Conservation (phyloP, 2,113 vertebrate genomes). For the Ceyx margarethae region DNA sequence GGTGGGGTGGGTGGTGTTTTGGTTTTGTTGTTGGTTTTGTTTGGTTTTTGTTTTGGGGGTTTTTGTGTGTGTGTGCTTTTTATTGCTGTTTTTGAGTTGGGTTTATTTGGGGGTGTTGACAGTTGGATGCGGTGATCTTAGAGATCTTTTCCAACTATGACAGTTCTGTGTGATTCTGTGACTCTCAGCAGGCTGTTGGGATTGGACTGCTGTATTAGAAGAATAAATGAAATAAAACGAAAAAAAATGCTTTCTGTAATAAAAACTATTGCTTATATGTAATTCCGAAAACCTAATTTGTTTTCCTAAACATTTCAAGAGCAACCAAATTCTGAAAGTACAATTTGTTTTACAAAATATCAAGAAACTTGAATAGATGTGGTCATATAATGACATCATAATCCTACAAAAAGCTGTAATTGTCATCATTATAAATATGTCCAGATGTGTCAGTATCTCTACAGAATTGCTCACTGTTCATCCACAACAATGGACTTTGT, state of each 20-base stretch:
- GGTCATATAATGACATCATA: slow-evolving; percentile 27
- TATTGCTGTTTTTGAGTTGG: too few species aligned
- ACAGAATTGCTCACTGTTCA: slow-evolving; percentile 18
- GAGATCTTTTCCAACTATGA: too few species aligned
- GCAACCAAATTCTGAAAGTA: neutral
- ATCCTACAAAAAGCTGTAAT: slow-evolving; percentile 20
- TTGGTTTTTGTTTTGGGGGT: too few species aligned
- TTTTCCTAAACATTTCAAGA: slow-evolving; percentile 1
- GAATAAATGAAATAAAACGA: neutral
- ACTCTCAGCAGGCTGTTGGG: neutral
- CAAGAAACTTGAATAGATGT: slow-evolving; percentile 20
- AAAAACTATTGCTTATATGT: neutral
- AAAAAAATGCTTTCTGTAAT: neutral
- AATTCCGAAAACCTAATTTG: neutral
- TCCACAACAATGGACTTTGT: neutral
- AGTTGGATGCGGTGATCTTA: too few species aligned
- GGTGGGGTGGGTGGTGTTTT: too few species aligned
- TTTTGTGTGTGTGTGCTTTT: too few species aligned
- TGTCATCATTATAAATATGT: neutral
- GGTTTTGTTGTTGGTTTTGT: too few species aligned
- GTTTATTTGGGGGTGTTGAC: too few species aligned
- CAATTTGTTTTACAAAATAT: neutral
- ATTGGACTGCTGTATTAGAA: neutral
- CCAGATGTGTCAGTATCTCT: slow-evolving; percentile 9
- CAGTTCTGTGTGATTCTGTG: neutral